phyloP scores from a whole-genome alignment of 2,113 vertebrate species.

The Cariama cristata region DNA sequence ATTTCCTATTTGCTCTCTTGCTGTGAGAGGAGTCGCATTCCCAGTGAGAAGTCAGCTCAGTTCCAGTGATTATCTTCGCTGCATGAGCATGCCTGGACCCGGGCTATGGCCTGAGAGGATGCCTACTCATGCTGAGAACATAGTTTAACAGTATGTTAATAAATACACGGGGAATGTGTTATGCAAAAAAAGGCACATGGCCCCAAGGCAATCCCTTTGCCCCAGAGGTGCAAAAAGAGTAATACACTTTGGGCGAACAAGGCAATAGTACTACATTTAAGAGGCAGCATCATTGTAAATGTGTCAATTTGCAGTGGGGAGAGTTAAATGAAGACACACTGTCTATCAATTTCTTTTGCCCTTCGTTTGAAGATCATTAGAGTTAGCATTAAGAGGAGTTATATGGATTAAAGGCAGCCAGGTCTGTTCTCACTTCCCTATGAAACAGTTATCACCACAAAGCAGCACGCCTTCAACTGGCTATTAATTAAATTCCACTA shows the following conservation, averaged over 20 bases:
- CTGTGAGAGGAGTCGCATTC: slow-evolving; percentile 71
- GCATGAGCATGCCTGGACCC: not conserved
- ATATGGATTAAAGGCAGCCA: slow-evolving; percentile 41
- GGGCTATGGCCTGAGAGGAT: not conserved
- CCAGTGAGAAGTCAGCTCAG: slow-evolving; percentile 48
- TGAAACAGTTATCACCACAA: slow-evolving; percentile 54
- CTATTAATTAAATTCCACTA: slow-evolving; percentile 54
- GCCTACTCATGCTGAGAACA: slow-evolving; percentile 47
- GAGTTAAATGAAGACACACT: slow-evolving; percentile 7
- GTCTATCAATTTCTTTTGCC: not conserved
- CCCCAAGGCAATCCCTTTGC: not conserved
- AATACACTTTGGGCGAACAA: not conserved
- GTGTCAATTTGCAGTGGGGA: not conserved
- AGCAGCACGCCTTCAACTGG: slow-evolving; percentile 37
- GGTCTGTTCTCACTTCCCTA: not conserved
- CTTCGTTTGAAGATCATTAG: slow-evolving; percentile 61
- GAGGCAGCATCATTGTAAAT: slow-evolving; percentile 1
- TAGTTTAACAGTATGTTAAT: slow-evolving; percentile 62
- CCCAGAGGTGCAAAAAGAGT: not conserved
- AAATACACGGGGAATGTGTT: slow-evolving; percentile 50
- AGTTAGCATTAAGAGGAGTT: slow-evolving; percentile 62
- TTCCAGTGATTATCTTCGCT: slow-evolving; percentile 62
- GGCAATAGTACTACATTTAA: not conserved
- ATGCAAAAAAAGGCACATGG: slow-evolving; percentile 39
- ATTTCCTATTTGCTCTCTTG: slow-evolving; percentile 73